Evolutionary conservation across 2,113 vertebrate species (phyloP).

Genomic region (Salvelinus fontinalis): DNA sequence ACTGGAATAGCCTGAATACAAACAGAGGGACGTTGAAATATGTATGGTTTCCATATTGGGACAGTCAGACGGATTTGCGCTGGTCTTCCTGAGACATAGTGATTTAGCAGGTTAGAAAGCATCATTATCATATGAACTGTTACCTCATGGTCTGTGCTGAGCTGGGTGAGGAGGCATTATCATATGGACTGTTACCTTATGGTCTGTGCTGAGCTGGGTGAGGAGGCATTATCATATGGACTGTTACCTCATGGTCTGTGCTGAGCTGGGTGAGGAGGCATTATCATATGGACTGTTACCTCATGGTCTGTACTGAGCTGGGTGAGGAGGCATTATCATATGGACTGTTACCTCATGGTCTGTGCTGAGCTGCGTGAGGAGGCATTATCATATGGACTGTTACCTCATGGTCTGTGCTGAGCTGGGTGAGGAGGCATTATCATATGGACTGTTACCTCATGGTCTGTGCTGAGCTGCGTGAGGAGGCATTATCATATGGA

Average conservation of each 20-base stretch:
- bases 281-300: no score
- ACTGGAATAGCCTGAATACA: conserved; percentile 76
- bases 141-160: conserved; percentile 21
- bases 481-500: no score
- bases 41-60: no score
- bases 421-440: conserved; percentile 53
- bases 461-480: conserved; percentile 22
- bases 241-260: accelerated
- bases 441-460: no score
- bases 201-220: conserved; percentile 20
- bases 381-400: not conserved
- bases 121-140: not conserved
- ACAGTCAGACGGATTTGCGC: no score
- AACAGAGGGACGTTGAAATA: not conserved
- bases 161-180: conserved; percentile 53
- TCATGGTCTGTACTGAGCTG: conserved; percentile 45
- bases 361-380: conserved; percentile 54
- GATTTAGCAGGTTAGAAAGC: not conserved
- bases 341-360: no score
- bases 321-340: conserved; percentile 29
- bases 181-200: no score
- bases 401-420: conserved; percentile 5
- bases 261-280: conserved; percentile 61
- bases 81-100: no score
- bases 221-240: conserved; percentile 49